Evolutionary conservation across 2,888 invertebrate species (phyloP).

Genomic region (Mallateleia sp.): DNA sequence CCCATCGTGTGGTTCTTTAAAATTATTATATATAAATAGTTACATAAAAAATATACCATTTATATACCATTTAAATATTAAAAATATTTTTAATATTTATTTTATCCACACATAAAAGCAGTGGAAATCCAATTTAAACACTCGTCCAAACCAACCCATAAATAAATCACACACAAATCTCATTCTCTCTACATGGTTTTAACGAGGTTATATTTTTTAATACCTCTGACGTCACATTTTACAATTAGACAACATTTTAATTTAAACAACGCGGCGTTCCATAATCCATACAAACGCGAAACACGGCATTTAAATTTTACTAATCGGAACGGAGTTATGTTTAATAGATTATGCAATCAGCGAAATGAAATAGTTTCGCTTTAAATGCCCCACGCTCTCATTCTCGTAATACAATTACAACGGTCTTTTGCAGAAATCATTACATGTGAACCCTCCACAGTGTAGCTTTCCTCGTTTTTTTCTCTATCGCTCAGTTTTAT

Average conservation of each 20-base stretch:
- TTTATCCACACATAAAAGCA: too few relatives aligned
- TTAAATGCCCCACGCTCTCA: neutral
- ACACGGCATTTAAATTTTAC: neutral
- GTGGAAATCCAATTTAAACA: too few relatives aligned
- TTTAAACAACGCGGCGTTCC: neutral
- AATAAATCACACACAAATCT: too few relatives aligned
- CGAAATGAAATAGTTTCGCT: neutral
- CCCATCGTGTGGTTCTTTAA: too few relatives aligned
- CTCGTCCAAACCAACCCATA: too few relatives aligned
- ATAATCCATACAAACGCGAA: neutral
- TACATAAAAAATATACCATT: too few relatives aligned
- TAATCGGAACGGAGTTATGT: neutral
- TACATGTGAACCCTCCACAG: neutral
- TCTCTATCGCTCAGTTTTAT: too few relatives aligned
- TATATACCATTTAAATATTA: too few relatives aligned
- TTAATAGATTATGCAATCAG: neutral
- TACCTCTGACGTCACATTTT: neutral
- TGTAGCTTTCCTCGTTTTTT: too few relatives aligned
- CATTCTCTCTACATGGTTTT: too few relatives aligned
- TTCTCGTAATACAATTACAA: neutral
- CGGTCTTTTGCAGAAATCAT: slow-evolving; percentile 9
- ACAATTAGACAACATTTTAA: neutral
- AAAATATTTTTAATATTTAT: too few relatives aligned
- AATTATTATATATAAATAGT: too few relatives aligned
- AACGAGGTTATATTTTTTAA: neutral